phyloP scores from a whole-genome alignment of 1,140 invertebrate species.

The Calliopsis andreniformis region DNA sequence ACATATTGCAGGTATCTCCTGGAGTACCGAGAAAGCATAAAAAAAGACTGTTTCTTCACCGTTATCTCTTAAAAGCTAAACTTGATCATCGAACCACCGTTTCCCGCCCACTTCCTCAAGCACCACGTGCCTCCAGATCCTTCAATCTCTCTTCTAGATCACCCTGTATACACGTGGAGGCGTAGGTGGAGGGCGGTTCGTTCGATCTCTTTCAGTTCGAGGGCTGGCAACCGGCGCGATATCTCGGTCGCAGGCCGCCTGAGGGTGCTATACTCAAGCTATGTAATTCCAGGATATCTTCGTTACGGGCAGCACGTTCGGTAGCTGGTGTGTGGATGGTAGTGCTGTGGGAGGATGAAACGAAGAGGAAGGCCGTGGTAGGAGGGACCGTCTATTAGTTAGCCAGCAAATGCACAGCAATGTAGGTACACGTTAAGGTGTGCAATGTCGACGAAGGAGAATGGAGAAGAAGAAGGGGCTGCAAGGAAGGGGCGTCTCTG shows the following conservation, averaged over 20 bases:
- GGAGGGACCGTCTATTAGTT: constrained; percentile 54
- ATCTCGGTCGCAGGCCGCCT: constrained; percentile 37
- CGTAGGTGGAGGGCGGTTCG: constrained; percentile 15
- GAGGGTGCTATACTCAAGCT: constrained; percentile 49
- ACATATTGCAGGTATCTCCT: too few relatives aligned
- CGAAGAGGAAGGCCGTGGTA: constrained; percentile 2
- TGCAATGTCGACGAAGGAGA: constrained; percentile 47
- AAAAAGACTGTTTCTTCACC: too few relatives aligned
- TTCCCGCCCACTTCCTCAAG: too few relatives aligned
- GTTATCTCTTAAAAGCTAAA: too few relatives aligned
- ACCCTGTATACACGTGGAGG: neutral
- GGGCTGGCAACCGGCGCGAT: constrained; percentile 21
- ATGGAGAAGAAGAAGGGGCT: constrained; percentile 10
- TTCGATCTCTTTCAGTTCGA: constrained; percentile 54
- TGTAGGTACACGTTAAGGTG: constrained; percentile 40
- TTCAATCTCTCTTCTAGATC: neutral
- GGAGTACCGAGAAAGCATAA: too few relatives aligned
- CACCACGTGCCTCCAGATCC: neutral
- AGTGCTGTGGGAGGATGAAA: neutral
- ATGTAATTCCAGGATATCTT: constrained; percentile 64
- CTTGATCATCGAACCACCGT: too few relatives aligned
- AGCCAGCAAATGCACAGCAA: constrained; percentile 50
- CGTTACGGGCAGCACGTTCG: constrained; percentile 58
- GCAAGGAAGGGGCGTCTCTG: neutral
- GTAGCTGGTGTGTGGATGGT: constrained; percentile 9